Percentiles rank a stretch among this genome's conserved stretches.
These are phyloP conservation scores for Otolemur garnettii DNA, from an alignment of 2,113 vertebrate genomes.

Conservation along the genomic window DNA sequence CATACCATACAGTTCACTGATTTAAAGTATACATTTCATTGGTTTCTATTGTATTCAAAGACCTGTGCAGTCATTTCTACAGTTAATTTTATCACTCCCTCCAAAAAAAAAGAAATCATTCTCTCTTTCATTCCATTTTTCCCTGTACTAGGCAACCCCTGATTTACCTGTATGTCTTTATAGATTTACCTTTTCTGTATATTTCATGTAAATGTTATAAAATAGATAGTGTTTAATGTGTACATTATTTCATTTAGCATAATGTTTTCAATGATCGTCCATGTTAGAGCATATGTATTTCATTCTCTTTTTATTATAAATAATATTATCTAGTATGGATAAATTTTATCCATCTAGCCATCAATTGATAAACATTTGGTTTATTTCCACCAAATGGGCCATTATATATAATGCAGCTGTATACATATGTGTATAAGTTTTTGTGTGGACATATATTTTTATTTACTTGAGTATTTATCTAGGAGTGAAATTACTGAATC, in stretches of 20 bases:
- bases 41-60: neutral
- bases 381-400: neutral
- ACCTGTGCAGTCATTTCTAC: neutral
- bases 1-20: neutral
- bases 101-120: neutral
- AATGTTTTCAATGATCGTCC: neutral
- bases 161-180: neutral
- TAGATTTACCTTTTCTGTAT: neutral
- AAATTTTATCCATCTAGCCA: neutral
- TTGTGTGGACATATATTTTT: neutral
- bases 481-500: neutral
- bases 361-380: neutral
- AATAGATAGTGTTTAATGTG: neutral
- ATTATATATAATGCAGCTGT: neutral
- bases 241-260: neutral
- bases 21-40: neutral
- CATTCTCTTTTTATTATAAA: neutral
- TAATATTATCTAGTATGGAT: neutral
- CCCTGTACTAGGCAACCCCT: neutral
- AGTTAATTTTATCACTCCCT: neutral
- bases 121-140: neutral
- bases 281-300: neutral
- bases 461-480: neutral
- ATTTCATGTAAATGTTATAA: conserved; percentile 13
- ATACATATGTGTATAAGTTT: neutral